Conservation (phyloP, 2,797 vertebrate species). For the Lophotriccus pileatus region DNA sequence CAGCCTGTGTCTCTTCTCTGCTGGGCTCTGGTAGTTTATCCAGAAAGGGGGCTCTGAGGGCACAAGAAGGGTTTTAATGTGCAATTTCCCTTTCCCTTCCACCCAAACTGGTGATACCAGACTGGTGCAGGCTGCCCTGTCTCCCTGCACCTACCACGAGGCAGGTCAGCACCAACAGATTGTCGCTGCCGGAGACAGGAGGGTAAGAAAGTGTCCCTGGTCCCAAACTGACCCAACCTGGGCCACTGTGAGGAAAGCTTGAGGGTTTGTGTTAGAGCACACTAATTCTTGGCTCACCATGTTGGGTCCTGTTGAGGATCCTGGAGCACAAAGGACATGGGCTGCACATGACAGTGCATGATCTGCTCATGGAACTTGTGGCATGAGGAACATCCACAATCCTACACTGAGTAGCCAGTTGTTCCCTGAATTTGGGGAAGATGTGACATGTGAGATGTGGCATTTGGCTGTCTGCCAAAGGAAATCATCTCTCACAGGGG, state of each 20-base stretch:
- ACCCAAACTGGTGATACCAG: not conserved
- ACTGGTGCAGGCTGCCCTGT: not conserved
- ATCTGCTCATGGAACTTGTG: rapidly evolving
- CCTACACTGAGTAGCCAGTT: not conserved
- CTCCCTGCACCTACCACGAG: not conserved
- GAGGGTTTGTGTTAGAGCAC: not conserved
- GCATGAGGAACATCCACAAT: rapidly evolving
- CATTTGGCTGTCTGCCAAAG: not conserved
- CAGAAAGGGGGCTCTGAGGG: not conserved
- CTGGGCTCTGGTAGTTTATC: not conserved
- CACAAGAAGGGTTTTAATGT: not conserved
- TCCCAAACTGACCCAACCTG: not conserved
- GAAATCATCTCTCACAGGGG: rapidly evolving
- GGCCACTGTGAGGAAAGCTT: not conserved
- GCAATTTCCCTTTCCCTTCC: not conserved
- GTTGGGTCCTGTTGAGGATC: rapidly evolving
- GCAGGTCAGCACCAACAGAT: not conserved
- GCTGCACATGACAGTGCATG: rapidly evolving
- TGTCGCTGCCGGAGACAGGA: not conserved
- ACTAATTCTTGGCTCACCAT: rapidly evolving
- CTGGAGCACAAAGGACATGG: rapidly evolving
- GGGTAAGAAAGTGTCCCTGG: not conserved
- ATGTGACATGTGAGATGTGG: not conserved
- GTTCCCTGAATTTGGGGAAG: not conserved
- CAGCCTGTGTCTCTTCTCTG: not conserved